Conservation (phyloP, 2,888 invertebrate species). For the Phytoseiulus persimilis region DNA sequence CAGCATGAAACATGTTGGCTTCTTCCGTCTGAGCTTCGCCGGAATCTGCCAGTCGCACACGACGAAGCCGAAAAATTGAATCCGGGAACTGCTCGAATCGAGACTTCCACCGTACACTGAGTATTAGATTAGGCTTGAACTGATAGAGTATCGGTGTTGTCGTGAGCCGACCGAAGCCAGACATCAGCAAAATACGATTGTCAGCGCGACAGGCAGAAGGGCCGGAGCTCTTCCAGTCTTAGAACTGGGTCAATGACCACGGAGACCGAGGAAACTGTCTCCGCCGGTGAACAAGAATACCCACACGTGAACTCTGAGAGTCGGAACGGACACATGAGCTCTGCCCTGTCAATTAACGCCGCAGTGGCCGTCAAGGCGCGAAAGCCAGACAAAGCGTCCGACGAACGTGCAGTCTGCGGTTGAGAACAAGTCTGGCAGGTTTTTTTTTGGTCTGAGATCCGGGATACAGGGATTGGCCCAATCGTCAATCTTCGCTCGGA, state of each 20-base stretch:
- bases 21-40: no score
- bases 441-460: no score
- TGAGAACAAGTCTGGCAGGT: no score
- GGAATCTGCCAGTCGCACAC: no score
- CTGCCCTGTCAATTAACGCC: no score
- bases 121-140: background rate
- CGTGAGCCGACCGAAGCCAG: background rate
- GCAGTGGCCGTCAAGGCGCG: no score
- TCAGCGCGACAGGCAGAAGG: background rate
- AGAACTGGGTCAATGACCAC: background rate
- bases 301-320: background rate
- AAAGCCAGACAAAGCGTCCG: no score
- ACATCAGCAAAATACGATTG: background rate
- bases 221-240: background rate
- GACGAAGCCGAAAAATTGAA: background rate
- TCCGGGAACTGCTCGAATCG: background rate
- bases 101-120: background rate
- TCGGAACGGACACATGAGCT: no score
- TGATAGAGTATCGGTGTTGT: background rate
- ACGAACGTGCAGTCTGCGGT: no score
- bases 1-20: no score
- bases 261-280: background rate
- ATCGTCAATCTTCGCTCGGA: no score
- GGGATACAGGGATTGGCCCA: no score
- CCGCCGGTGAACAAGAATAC: background rate